A percentile compares a stretch with the other conserved stretches of the same genome.
These are phyloP conservation scores for Rostratula benghalensis DNA, from an alignment of 2,113 vertebrate species.

Conservation along the genomic window DNA sequence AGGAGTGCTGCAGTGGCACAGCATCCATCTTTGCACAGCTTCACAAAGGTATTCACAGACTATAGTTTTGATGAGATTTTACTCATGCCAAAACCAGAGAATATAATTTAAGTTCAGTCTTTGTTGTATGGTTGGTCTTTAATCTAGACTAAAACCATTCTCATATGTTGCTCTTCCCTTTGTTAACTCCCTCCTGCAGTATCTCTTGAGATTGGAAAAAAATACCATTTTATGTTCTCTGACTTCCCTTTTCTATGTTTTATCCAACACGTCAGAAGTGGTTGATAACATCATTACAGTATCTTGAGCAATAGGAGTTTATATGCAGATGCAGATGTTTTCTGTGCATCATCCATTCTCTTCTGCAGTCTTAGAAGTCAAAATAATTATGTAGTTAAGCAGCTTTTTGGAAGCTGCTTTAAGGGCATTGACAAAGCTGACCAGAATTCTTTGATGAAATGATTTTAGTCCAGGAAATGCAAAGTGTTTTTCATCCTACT, in stretches of 20 bases:
- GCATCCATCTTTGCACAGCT: neutral
- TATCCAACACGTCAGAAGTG: neutral
- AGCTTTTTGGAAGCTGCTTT: slow-evolving; percentile 8
- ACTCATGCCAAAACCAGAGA: neutral
- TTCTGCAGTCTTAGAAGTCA: slow-evolving; percentile 1
- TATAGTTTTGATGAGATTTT: neutral
- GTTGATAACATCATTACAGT: neutral
- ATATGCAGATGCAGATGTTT: neutral
- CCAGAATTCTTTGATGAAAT: neutral
- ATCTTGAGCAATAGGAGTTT: neutral
- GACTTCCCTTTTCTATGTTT: neutral
- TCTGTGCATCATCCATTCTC: neutral
- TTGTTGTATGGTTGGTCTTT: neutral
- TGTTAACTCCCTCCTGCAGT: neutral
- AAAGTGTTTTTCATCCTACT: neutral
- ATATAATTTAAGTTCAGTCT: neutral
- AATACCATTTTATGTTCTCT: neutral
- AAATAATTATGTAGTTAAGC: neutral
- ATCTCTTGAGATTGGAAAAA: neutral
- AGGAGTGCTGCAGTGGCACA: neutral
- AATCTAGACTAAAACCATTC: neutral
- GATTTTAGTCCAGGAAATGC: neutral
- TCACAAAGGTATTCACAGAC: neutral
- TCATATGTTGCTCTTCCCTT: neutral
- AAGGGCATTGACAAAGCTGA: neutral